Conservation (phyloP, 35 echinoderm and acorn worm species). For the Anneissia japonica region DNA sequence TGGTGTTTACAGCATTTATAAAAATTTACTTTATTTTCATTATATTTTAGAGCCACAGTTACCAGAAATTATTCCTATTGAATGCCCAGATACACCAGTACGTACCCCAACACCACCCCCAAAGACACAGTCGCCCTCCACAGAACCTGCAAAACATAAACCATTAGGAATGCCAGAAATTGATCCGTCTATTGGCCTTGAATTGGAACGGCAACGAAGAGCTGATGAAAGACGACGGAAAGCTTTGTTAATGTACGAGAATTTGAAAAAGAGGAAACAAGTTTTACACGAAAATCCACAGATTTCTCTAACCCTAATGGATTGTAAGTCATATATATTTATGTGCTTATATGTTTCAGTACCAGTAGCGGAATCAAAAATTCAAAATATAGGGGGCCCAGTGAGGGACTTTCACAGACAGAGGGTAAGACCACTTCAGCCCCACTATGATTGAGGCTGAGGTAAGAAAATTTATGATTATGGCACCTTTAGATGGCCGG, state of each 20-base stretch:
- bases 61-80: neutral
- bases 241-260: constrained; percentile 71
- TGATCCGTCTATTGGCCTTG: constrained; percentile 37
- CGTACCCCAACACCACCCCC: neutral
- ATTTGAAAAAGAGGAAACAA: constrained; percentile 38
- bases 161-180: constrained; percentile 36
- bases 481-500: no score
- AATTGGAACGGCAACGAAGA: constrained; percentile 57
- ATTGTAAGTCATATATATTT: constrained; percentile 65
- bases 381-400: no score
- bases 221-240: constrained; percentile 60
- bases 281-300: neutral
- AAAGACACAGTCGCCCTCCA: constrained; percentile 16
- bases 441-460: no score
- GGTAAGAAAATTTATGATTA: no score
- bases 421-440: no score
- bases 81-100: neutral
- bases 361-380: no score
- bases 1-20: no score
- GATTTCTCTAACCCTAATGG: constrained; percentile 20
- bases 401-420: no score
- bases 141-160: neutral
- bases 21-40: no score
- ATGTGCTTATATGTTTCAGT: no score
- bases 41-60: constrained; percentile 1